These are phyloP conservation scores for Bradypodion ventrale DNA, from an alignment of 2,797 vertebrate genomes.

Conservation along the genomic window DNA sequence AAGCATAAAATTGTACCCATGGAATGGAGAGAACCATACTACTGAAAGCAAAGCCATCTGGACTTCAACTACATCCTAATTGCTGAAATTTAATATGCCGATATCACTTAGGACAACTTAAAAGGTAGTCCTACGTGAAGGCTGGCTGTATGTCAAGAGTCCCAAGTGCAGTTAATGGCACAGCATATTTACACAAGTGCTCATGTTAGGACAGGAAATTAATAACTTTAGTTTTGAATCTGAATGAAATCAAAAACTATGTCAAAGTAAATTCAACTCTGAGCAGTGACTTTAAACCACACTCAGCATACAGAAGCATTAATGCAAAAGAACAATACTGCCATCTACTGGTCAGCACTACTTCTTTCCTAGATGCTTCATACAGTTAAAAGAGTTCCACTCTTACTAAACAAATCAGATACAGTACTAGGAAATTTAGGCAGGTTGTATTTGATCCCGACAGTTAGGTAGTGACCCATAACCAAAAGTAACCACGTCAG, in stretches of 20 bases:
- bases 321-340: conserved; percentile 63
- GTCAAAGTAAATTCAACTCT: neutral
- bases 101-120: neutral
- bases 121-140: neutral
- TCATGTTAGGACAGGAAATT: neutral
- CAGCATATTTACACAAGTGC: neutral
- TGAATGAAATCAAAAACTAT: neutral
- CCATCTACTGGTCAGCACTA: conserved; percentile 70
- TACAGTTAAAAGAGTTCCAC: no score
- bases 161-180: neutral
- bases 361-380: neutral
- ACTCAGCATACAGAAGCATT: neutral
- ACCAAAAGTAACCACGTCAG: neutral
- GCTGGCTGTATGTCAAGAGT: neutral
- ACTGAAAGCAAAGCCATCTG: neutral
- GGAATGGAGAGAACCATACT: no score
- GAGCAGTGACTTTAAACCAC: neutral
- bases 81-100: conserved; percentile 1
- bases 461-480: neutral
- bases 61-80: neutral
- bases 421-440: no score
- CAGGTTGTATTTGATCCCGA: neutral
- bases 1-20: conserved; percentile 4
- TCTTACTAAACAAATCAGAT: no score
- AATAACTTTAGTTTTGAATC: neutral